Evolutionary conservation across 1,140 invertebrate genomes (phyloP).

Genomic region (Lanistes nyassanus): DNA sequence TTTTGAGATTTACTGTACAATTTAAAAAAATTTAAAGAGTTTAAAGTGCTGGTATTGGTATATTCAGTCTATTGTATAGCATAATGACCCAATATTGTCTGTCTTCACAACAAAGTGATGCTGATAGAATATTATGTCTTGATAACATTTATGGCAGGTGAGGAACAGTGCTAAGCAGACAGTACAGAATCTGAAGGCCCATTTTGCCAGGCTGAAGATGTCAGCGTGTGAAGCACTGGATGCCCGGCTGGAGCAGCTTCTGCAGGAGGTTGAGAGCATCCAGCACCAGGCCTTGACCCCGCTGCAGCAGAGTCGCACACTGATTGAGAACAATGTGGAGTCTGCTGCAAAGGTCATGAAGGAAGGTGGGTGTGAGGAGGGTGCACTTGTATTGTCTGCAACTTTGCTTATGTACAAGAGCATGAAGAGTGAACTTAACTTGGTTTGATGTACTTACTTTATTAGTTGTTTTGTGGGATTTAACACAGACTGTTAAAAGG

Average conservation of each 20-base stretch:
- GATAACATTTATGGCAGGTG: conserved; percentile 36
- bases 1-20: not conserved
- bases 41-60: not conserved
- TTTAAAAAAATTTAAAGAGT: not conserved
- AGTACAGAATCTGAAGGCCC: conserved; percentile 35
- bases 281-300: conserved; percentile 42
- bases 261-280: conserved; percentile 45
- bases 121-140: no score
- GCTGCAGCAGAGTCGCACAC: conserved; percentile 45
- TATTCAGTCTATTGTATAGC: not conserved
- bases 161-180: conserved; percentile 43
- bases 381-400: no score
- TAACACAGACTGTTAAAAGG: no score
- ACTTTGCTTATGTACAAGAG: no score
- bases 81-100: no score
- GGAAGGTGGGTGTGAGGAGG: conserved; percentile 51
- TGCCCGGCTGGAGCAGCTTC: conserved; percentile 33
- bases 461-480: no score
- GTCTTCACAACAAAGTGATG: no score
- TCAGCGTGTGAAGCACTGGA: conserved; percentile 42
- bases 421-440: no score
- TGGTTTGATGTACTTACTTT: no score
- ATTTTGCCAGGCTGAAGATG: conserved; percentile 47
- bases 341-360: conserved; percentile 49
- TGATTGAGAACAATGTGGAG: conserved; percentile 47